phyloP scores from a whole-genome alignment of 2,113 vertebrate genomes.

The Elephas maximus region DNA sequence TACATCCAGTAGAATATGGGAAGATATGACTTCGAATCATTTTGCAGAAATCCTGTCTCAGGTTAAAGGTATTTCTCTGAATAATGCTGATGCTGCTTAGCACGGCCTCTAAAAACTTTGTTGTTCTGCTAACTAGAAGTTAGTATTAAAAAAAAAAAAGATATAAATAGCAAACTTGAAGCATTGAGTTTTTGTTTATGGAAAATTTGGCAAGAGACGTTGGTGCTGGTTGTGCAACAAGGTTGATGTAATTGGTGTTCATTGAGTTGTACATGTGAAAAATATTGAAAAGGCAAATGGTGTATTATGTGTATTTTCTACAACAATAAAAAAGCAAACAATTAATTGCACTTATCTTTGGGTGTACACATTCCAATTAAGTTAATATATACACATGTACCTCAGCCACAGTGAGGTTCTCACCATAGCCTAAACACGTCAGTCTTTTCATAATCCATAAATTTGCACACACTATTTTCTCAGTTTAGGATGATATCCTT shows the following conservation, averaged over 20 bases:
- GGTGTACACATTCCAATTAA: background rate
- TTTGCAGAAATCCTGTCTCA: background rate
- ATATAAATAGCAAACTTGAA: background rate
- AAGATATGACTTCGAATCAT: background rate
- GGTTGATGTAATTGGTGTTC: background rate
- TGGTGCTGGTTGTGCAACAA: background rate
- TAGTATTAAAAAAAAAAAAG: background rate
- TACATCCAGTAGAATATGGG: background rate
- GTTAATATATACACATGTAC: background rate
- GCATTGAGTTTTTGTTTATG: background rate
- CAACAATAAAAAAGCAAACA: background rate
- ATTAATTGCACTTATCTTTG: background rate
- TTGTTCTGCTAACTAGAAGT: background rate
- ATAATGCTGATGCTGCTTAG: background rate
- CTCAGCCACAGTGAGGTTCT: background rate
- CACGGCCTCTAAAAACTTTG: background rate
- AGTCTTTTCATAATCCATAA: background rate
- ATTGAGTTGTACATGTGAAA: background rate
- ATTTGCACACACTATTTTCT: background rate
- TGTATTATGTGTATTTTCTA: background rate
- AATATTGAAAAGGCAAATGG: background rate
- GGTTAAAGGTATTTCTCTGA: background rate
- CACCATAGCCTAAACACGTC: background rate
- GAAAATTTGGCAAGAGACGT: background rate
- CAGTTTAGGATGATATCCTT: background rate